Evolutionary conservation across 92 coral and sea anemone species (phyloP), one percentile per base, ranked within the genome.

Genomic region (Bergia puertoricense): DNA sequence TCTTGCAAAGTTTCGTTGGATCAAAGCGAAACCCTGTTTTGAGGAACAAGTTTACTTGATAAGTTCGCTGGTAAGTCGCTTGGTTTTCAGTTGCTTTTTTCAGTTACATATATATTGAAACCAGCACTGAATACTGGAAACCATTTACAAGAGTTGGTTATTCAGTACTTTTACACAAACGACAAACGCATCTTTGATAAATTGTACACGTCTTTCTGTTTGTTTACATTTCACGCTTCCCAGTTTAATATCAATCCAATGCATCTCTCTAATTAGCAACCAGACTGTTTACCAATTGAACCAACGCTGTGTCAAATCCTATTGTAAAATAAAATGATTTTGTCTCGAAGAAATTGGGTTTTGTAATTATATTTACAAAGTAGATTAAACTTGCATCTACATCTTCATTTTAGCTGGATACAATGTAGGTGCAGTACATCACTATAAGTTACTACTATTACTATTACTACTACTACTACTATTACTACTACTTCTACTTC

Each of bases 1-100:
- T 37, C 69, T 77, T 16, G 97, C 95, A 73, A 93, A 95, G 42
- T 95, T 97, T 92, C 95, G 99, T 65, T 97, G 99, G 98, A 93
- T 90, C 8, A 93, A 91, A 86, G 91, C 92, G 79, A 90, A 91
- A 81, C 95, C 97, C 77, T 91, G 97, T 86, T 89, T 95, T 69
- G 95, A 91, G 72, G 82, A 93, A 76, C 93, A 95, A 83, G 93
- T 97, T 51, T 92, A 94, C 77, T 82, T 97, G 74, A 97, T 97
- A 48, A 95, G 96, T 78, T 95, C 98, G 0, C 85, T 95, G 97
- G 99, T 97, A 76, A 93, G 99, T 90, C 57, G 62, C n/a, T 6
- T 6, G 9, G 3, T 65, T 22, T 44, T 39, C 30, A 57, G 23
- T 41, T 56, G 22, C 42, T 41, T 39, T 37, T 43, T 39, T 44